Percentiles rank a stretch among this genome's conserved stretches.
Conservation (phyloP, 2,113 vertebrate species). For the Chunga burmeisteri region DNA sequence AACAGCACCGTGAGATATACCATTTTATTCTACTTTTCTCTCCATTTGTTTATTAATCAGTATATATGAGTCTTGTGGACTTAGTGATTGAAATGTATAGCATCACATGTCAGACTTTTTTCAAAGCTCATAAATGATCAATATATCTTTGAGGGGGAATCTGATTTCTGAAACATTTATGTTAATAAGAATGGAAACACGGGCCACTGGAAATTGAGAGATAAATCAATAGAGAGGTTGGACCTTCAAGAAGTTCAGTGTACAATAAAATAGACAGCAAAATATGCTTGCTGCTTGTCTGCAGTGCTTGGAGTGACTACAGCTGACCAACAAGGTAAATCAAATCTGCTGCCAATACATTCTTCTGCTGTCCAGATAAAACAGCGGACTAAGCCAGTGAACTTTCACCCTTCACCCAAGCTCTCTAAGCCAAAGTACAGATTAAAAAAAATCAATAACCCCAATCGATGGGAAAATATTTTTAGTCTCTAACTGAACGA, state of each 20-base stretch:
- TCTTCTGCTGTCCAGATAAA: conserved; percentile 82
- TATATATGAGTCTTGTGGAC: not conserved
- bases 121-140: conserved; percentile 55
- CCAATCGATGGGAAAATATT: conserved; percentile 88
- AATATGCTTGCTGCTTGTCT: conserved; percentile 68
- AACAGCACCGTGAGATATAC: not conserved
- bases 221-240: conserved; percentile 70
- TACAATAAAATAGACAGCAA: conserved; percentile 53
- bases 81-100: not conserved
- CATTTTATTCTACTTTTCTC: not conserved
- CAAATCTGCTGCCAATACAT: conserved; percentile 82
- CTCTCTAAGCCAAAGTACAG: conserved; percentile 87
- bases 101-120: conserved; percentile 24
- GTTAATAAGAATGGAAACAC: conserved; percentile 58
- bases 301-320: conserved; percentile 71
- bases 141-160: conserved; percentile 49
- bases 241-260: conserved; percentile 58
- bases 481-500: conserved; percentile 86
- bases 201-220: conserved; percentile 61
- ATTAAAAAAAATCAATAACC: conserved; percentile 89
- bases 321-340: conserved; percentile 79
- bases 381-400: conserved; percentile 82
- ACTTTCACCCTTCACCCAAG: conserved; percentile 86
- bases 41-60: not conserved
- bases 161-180: conserved; percentile 68